A percentile compares a stretch with the other conserved stretches of the same genome.
Conservation (phyloP, 2,797 vertebrate species). For the Pseudochirops cupreus region DNA sequence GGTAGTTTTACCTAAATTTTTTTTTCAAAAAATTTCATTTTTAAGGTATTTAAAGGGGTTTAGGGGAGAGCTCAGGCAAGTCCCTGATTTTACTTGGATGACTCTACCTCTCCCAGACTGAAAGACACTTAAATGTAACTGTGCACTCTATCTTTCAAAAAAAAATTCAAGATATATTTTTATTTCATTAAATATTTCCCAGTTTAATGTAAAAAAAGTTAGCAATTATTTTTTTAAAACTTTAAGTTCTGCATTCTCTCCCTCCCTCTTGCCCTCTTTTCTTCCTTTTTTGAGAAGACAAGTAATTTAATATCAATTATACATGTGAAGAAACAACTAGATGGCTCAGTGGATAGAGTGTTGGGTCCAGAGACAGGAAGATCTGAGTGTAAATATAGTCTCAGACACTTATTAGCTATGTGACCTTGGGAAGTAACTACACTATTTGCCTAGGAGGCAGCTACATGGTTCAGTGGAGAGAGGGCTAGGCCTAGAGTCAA, state of each 20-base stretch:
- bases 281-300: not conserved
- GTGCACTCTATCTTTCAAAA: not conserved
- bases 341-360: not conserved
- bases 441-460: not conserved
- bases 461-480: not conserved
- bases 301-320: not conserved
- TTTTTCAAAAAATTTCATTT: too few relatives aligned
- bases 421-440: not conserved
- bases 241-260: not conserved
- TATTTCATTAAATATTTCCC: constrained; percentile 15
- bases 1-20: too few relatives aligned
- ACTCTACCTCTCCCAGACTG: not conserved
- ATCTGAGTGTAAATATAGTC: not conserved
- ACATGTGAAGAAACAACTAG: not conserved
- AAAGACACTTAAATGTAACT: not conserved
- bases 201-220: not conserved
- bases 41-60: too few relatives aligned
- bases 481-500: not conserved
- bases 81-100: too few relatives aligned
- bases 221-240: not conserved
- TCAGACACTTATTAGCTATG: not conserved
- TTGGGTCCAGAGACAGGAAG: not conserved
- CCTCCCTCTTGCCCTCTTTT: not conserved
- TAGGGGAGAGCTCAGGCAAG: too few relatives aligned
- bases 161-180: not conserved